Percentiles rank a stretch among this genome's conserved stretches.
Conservation (phyloP, 1,140 invertebrate genomes). For the Drosophila tsacasi region DNA sequence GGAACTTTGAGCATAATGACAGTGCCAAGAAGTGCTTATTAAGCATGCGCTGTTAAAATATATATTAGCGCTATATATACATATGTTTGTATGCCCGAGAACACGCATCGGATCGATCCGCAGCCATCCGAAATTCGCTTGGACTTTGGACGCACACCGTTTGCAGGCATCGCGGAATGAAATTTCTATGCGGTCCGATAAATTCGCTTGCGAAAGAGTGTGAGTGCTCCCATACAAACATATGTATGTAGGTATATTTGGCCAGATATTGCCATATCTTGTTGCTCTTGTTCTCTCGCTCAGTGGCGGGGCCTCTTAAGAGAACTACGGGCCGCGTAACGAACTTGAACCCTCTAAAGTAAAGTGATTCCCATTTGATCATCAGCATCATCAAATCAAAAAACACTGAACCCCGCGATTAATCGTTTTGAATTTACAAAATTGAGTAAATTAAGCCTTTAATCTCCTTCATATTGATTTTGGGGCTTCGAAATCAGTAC, state of each 20-base stretch:
- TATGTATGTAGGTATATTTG: background rate
- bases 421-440: background rate
- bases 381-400: background rate
- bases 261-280: conserved; percentile 11
- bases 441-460: conserved; percentile 2
- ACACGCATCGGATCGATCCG: conserved; percentile 27
- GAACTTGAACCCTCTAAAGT: conserved; percentile 5
- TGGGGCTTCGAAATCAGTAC: background rate
- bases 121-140: conserved; percentile 33
- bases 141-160: conserved; percentile 69
- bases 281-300: conserved; percentile 4
- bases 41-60: conserved; percentile 66
- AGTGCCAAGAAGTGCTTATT: conserved; percentile 67
- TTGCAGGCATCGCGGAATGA: conserved; percentile 58
- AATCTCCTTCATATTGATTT: background rate
- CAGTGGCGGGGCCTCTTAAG: conserved; percentile 19
- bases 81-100: background rate
- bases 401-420: background rate
- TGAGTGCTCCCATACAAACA: conserved; percentile 31
- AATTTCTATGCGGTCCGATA: conserved; percentile 73
- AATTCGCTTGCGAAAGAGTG: conserved; percentile 33
- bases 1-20: conserved; percentile 51
- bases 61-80: conserved; percentile 40
- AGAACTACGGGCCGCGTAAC: conserved; percentile 1
- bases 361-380: conserved; percentile 4